Evolutionary conservation across 2,797 vertebrate species (phyloP).

Genomic region (Anas acuta): DNA sequence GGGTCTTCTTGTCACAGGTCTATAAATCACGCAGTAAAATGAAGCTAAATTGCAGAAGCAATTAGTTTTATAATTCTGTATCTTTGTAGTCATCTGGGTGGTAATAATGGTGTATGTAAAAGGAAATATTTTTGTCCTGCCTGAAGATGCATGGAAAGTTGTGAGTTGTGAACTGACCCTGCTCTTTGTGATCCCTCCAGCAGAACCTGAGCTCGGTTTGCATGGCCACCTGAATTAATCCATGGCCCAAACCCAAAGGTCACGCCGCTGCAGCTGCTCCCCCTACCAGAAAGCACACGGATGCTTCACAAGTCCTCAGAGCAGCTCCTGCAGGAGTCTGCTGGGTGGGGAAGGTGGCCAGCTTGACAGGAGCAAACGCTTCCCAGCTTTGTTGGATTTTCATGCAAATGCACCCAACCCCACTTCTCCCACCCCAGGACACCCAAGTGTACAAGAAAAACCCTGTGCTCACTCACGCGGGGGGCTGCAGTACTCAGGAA

Average conservation of each 20-base stretch:
- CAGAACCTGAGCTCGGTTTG: neutral
- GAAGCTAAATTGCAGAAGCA: neutral
- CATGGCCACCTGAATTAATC: neutral
- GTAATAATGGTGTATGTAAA: neutral
- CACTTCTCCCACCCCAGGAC: neutral
- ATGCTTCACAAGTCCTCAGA: neutral
- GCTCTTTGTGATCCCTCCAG: neutral
- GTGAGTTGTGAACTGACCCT: neutral
- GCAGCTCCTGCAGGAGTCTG: neutral
- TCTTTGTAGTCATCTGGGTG: neutral
- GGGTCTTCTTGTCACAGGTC: neutral
- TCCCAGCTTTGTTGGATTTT: neutral
- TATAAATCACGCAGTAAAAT: neutral
- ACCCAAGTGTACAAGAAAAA: neutral
- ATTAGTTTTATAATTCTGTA: neutral
- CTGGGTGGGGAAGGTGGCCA: neutral
- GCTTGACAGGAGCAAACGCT: neutral
- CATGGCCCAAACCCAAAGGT: neutral
- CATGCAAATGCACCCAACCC: neutral
- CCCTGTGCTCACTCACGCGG: no score
- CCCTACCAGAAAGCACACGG: neutral
- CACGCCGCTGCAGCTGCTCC: neutral
- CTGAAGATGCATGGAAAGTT: neutral
- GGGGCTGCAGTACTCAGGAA: neutral
- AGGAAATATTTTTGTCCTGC: neutral